A percentile compares a stretch with the other conserved stretches of the same genome.
Evolutionary conservation across 2,797 vertebrate genomes (phyloP).

Genomic region (Bradypus variegatus): DNA sequence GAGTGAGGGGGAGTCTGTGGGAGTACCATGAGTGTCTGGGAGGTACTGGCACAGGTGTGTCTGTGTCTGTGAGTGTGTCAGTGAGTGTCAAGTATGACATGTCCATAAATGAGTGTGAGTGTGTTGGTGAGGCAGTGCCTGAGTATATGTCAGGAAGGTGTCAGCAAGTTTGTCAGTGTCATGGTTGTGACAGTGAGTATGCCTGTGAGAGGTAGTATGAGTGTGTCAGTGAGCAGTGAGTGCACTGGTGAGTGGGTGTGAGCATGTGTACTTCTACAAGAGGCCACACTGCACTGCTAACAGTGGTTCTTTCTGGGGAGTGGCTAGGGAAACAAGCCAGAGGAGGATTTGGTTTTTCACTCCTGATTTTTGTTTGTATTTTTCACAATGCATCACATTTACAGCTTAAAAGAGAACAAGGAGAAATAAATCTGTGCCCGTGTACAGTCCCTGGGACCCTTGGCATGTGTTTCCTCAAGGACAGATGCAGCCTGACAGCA

Average conservation of each 20-base stretch:
- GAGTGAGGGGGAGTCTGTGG: no score
- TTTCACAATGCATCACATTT: background rate
- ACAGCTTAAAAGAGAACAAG: background rate
- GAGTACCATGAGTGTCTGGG: no score
- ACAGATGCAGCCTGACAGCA: no score
- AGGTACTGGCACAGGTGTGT: no score
- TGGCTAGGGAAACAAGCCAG: background rate
- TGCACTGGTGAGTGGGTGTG: background rate
- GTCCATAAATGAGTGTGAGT: no score
- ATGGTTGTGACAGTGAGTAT: no score
- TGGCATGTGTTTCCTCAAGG: no score
- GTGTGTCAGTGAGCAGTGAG: background rate
- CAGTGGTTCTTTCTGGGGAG: background rate
- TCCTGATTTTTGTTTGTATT: background rate
- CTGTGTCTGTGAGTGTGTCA: no score
- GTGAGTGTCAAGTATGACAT: no score
- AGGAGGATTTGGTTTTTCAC: background rate
- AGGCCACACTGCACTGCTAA: background rate
- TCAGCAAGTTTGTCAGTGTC: background rate
- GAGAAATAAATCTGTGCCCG: rapidly evolving
- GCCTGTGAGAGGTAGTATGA: no score
- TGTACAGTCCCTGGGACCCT: background rate
- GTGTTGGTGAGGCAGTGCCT: no score
- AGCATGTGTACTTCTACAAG: background rate
- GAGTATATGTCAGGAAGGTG: background rate